A percentile compares a stretch with the other conserved stretches of the same genome.
Conservation (phyloP, 2,113 vertebrate species). For the Gadus macrocephalus region DNA sequence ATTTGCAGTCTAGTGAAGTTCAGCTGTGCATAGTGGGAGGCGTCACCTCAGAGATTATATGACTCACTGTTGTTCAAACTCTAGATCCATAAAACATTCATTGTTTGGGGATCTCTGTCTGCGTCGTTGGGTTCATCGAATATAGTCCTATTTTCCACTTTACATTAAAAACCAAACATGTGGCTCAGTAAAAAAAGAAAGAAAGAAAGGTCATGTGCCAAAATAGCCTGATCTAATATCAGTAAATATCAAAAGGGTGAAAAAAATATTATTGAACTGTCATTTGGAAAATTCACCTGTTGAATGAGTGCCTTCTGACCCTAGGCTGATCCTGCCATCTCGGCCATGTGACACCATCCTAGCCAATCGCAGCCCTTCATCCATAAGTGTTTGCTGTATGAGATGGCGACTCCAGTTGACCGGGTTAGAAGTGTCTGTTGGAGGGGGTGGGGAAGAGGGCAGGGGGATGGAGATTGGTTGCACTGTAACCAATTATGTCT, state of each 20-base stretch:
- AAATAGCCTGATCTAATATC: conserved; percentile 12
- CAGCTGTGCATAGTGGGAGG: conserved; percentile 58
- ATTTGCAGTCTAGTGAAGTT: conserved; percentile 61
- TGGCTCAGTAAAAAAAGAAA: background rate
- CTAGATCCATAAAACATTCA: conserved; percentile 53
- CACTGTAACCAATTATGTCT: conserved; percentile 70
- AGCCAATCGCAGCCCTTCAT: conserved; percentile 93
- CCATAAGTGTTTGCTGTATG: conserved; percentile 95
- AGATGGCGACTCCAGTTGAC: conserved; percentile 91
- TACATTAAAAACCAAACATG: conserved; percentile 1
- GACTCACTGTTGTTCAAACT: conserved; percentile 62
- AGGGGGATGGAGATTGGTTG: conserved; percentile 76
- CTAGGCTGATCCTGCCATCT: conserved; percentile 79
- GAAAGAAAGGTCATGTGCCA: background rate
- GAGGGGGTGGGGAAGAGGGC: conserved; percentile 69
- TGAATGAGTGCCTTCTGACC: conserved; percentile 77
- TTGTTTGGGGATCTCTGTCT: conserved; percentile 46
- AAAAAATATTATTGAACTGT: conserved; percentile 8
- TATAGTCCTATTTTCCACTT: background rate
- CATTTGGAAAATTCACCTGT: conserved; percentile 74
- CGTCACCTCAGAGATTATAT: conserved; percentile 54
- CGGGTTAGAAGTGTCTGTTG: conserved; percentile 78
- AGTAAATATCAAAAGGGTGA: conserved; percentile 1
- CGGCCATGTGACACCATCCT: conserved; percentile 90
- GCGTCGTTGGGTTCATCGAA: conserved; percentile 29